These are phyloP conservation scores for Iphiclides podalirius DNA, from an alignment of 2,888 invertebrate genomes.

Conservation along the genomic window DNA sequence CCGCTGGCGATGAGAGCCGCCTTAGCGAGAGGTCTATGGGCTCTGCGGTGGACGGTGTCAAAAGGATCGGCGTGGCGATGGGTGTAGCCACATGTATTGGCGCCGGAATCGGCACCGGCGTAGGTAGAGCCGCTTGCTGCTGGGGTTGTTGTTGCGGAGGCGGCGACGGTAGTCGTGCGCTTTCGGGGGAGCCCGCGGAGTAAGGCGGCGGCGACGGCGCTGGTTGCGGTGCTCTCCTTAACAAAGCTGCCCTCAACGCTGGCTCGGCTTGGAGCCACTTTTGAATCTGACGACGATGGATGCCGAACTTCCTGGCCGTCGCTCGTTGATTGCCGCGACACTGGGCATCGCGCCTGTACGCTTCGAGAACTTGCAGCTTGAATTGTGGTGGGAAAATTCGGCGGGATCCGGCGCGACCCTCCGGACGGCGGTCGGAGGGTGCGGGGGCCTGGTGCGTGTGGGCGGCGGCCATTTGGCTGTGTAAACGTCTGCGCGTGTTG, in stretches of 20 bases:
- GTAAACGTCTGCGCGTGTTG: constrained; percentile 61
- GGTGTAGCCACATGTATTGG: constrained; percentile 44
- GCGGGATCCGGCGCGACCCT: constrained; percentile 87
- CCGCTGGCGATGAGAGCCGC: constrained; percentile 42
- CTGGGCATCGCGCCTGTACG: constrained; percentile 91
- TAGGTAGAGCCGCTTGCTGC: constrained; percentile 40
- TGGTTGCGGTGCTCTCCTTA: constrained; percentile 69
- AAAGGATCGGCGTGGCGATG: constrained; percentile 34
- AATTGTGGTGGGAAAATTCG: constrained; percentile 94
- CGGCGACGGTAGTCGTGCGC: constrained; percentile 68
- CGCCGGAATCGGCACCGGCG: constrained; percentile 42
- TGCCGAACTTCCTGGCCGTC: constrained; percentile 93
- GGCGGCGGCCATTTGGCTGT: constrained; percentile 65
- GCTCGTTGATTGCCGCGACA: constrained; percentile 94
- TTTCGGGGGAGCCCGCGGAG: constrained; percentile 65
- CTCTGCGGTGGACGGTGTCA: constrained; percentile 61
- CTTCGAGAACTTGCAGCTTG: constrained; percentile 93
- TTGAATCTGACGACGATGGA: constrained; percentile 93
- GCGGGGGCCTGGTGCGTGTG: constrained; percentile 71
- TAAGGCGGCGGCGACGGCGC: constrained; percentile 73
- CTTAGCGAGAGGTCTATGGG: constrained; percentile 47
- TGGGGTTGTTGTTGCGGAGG: constrained; percentile 41
- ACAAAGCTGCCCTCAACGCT: constrained; percentile 86
- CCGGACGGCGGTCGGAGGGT: constrained; percentile 72
- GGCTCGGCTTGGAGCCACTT: constrained; percentile 94